These are phyloP conservation scores for Eristalinus aeneus DNA, from an alignment of 2,888 invertebrate species.

Conservation along the genomic window DNA sequence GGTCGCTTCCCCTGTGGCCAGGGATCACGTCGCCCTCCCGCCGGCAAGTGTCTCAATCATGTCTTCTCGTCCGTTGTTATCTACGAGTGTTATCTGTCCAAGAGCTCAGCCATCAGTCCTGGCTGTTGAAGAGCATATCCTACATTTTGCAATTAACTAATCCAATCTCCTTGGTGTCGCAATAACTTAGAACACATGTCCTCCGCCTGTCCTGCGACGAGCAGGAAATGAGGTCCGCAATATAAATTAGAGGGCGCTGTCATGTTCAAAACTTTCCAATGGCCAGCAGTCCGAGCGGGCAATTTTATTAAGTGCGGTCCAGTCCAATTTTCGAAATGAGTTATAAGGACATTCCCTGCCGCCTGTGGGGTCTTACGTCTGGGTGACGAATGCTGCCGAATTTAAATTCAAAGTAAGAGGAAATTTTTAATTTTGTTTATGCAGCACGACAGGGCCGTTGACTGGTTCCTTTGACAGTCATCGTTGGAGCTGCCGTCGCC, in stretches of 20 bases:
- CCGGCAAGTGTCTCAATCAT: not conserved
- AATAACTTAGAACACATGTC: constrained; percentile 11
- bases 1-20: not conserved
- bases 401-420: constrained; percentile 4
- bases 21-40: not conserved
- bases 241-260: no score
- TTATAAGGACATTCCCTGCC: no score
- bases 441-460: not conserved
- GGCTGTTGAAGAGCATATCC: not conserved
- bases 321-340: constrained; percentile 15
- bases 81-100: not conserved
- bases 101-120: not conserved
- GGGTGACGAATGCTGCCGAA: constrained; percentile 10
- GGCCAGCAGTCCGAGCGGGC: not conserved
- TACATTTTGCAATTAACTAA: constrained; percentile 12
- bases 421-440: constrained; percentile 8
- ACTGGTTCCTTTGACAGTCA: no score
- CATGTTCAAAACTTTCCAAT: no score
- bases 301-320: constrained; percentile 33
- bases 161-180: not conserved
- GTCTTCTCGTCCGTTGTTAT: not conserved
- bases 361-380: no score
- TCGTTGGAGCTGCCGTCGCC: no score
- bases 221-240: not conserved
- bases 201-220: not conserved